Base-by-base conservation (phyloP, 2,797 vertebrate species). In the Sebastes steindachneri region DNA sequence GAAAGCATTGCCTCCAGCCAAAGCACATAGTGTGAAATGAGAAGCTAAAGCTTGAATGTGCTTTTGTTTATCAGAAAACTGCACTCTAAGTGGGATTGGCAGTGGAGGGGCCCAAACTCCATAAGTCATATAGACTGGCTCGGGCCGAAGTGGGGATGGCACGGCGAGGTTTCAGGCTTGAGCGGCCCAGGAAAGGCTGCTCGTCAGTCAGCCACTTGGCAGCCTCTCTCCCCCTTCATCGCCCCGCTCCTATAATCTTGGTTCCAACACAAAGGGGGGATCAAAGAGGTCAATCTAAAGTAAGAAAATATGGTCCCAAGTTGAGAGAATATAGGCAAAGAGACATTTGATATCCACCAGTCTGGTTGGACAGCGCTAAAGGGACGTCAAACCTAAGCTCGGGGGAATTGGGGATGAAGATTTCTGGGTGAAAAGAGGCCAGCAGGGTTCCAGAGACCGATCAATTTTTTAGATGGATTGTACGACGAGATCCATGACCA, bases 21-120 rank as follows among this genome's bases (percentile, higher is more conserved):
- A 96, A 96, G 96, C 96, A 96, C 96, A 96, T 92, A 96, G 95
- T 96, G 96, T 96, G 96, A 96, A 96, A 96, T 96, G 96, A 96
- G 95, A 94, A 95, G 96, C 96, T 96, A 95, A 95, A 95, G 95
- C 96, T 94, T 91, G 93, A 96, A 96, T 96, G 95, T 96, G 96
- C 96, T 96, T 96, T 96, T 96, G 96, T 96, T 96, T 96, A 96
- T 96, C 96, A 94, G 94, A 96, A 96, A 96, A 96, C 95, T 96
- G 95, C 96, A 96, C 96, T 95, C 96, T 93, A 96, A 96, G 96
- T 96, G 95, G 95, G 95, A 92, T 96, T 96, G 96, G 96, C 96
- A 96, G 83, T 84, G 86, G 80, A 88, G 89, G 83, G 89, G 87
- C 94, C 95, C 95, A 94, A 96, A 96, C 96, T 96, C 95, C 89